These are phyloP conservation scores for Leptodon cayanensis DNA, from an alignment of 2,797 vertebrate genomes.

Conservation along the genomic window DNA sequence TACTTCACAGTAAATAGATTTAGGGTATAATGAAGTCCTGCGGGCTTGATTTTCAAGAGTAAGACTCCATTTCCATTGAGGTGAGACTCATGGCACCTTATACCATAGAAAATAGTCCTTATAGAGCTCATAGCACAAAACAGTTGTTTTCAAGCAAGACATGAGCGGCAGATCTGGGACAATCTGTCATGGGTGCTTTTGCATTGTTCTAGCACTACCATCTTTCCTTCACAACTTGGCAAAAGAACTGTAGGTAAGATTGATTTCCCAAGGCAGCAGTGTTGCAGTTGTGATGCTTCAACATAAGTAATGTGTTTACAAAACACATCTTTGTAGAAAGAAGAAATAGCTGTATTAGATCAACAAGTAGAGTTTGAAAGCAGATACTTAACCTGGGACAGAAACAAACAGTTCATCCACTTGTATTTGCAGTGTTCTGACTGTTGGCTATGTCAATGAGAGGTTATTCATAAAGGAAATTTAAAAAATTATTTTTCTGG, in stretches of 20 bases:
- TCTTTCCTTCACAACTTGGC: neutral
- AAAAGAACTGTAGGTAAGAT: neutral
- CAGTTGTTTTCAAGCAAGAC: neutral
- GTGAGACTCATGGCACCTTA: neutral
- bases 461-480: neutral
- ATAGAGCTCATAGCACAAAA: neutral
- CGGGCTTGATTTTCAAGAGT: neutral
- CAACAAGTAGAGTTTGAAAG: neutral
- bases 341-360: neutral
- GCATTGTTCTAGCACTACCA: neutral
- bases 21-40: neutral
- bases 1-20: neutral
- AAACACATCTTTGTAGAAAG: neutral
- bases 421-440: neutral
- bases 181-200: neutral
- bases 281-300: neutral
- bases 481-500: neutral
- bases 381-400: neutral
- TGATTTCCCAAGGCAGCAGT: neutral
- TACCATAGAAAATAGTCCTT: neutral
- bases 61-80: neutral
- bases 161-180: neutral
- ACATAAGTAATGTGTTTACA: neutral
- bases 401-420: neutral
- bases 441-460: neutral